Evolutionary conservation across 1,140 invertebrate genomes (phyloP).

Genomic region (Procambarus clarkii): DNA sequence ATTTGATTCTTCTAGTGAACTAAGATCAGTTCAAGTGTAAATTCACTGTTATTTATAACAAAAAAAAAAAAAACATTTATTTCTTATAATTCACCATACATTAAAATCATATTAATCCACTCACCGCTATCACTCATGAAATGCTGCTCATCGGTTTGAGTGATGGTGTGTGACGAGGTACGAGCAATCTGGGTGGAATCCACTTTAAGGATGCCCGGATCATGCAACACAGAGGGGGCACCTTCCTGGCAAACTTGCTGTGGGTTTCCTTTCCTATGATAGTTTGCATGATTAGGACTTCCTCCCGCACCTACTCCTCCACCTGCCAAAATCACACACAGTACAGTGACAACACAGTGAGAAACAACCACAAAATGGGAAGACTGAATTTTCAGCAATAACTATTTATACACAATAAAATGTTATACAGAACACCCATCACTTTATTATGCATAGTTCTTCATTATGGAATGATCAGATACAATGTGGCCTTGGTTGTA

Average conservation of each 20-base stretch:
- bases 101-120: not conserved
- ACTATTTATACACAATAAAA: no score
- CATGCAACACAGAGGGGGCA: not conserved
- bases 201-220: not conserved
- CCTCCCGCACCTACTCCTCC: not conserved
- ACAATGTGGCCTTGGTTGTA: no score
- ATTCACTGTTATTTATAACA: no score
- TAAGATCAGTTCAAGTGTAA: no score
- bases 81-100: not conserved
- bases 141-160: slow-evolving; percentile 20
- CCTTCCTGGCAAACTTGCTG: not conserved
- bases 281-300: not conserved
- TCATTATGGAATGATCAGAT: no score
- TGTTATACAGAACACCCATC: no score
- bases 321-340: not conserved
- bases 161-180: not conserved
- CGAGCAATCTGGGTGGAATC: not conserved
- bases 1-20: no score
- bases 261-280: not conserved
- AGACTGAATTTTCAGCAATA: no score
- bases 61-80: not conserved
- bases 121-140: slow-evolving; percentile 23
- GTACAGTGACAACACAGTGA: not conserved
- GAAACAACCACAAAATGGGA: not conserved
- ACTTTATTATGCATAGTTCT: no score